phyloP scores from a whole-genome alignment of 2,888 invertebrate genomes.

The Melanostoma mellinum region DNA sequence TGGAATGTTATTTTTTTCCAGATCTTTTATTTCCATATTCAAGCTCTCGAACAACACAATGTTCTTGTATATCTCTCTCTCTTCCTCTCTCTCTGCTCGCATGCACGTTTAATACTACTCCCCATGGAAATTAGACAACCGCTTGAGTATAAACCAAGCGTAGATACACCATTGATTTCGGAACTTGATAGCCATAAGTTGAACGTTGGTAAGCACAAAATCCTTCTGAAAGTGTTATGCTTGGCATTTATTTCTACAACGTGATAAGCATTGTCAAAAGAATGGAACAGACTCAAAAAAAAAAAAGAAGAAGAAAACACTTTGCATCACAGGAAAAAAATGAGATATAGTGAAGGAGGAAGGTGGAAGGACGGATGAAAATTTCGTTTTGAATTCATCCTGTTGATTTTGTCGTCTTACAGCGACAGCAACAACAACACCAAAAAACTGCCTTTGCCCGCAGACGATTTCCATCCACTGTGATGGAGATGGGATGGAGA shows the following conservation, averaged over 20 bases:
- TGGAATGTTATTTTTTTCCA: constrained; percentile 7
- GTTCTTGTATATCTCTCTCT: not conserved
- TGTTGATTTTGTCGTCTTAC: constrained; percentile 19
- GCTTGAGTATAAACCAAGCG: constrained; percentile 43
- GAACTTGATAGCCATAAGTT: constrained; percentile 42
- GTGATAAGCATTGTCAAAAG: constrained; percentile 62
- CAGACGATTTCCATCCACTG: constrained; percentile 13
- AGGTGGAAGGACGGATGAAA: too few species aligned
- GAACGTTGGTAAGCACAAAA: constrained; percentile 53
- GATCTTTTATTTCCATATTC: constrained; percentile 15
- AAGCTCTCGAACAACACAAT: not conserved
- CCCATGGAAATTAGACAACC: constrained; percentile 62
- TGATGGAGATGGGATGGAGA: not conserved
- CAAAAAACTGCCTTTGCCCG: not conserved
- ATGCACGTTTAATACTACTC: constrained; percentile 35
- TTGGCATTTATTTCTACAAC: constrained; percentile 66
- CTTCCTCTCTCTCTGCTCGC: not conserved
- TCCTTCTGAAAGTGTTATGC: constrained; percentile 63
- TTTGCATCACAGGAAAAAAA: constrained; percentile 25
- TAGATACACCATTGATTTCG: constrained; percentile 49
- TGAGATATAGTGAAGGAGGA: too few species aligned
- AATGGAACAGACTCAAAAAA: not conserved
- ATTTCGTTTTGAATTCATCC: constrained; percentile 3
- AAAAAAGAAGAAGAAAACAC: not conserved
- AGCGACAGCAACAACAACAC: not conserved